phyloP scores from a whole-genome alignment of 2,888 invertebrate genomes.

The Incurvaria masculella region DNA sequence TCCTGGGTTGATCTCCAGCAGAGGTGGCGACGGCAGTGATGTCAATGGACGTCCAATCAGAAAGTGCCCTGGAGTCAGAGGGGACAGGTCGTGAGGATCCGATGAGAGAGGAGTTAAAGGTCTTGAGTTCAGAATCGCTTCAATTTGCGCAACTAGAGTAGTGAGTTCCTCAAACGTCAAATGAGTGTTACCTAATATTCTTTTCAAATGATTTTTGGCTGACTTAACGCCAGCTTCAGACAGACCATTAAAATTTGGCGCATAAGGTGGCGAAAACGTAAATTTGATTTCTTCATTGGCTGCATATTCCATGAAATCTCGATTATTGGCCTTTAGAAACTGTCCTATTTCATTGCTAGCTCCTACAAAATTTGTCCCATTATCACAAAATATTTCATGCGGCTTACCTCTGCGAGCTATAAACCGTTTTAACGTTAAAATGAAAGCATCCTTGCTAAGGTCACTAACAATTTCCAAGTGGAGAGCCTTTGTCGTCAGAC shows the following conservation, averaged over 20 bases:
- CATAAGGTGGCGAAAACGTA: constrained; percentile 11
- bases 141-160: constrained; percentile 14
- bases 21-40: constrained; percentile 2
- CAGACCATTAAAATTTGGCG: constrained; percentile 13
- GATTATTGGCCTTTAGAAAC: constrained; percentile 13
- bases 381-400: constrained; percentile 1
- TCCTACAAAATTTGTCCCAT: constrained; percentile 18
- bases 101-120: constrained; percentile 19
- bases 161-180: constrained; percentile 16
- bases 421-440: constrained; percentile 19
- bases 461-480: constrained; percentile 19
- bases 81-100: constrained; percentile 16
- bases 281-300: constrained; percentile 16
- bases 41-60: constrained; percentile 19
- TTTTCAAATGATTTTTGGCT: constrained; percentile 10
- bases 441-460: constrained; percentile 18
- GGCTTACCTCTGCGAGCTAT: constrained; percentile 21
- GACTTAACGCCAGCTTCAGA: constrained; percentile 13
- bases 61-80: constrained; percentile 23
- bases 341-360: constrained; percentile 16
- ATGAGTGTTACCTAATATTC: constrained; percentile 7
- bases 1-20: background rate
- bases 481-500: constrained; percentile 15
- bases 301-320: constrained; percentile 16
- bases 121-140: constrained; percentile 20